Evolutionary conservation across 2,113 vertebrate species (phyloP), one percentile per base, ranked within the genome.

Genomic region (Hemichromis elongatus): DNA sequence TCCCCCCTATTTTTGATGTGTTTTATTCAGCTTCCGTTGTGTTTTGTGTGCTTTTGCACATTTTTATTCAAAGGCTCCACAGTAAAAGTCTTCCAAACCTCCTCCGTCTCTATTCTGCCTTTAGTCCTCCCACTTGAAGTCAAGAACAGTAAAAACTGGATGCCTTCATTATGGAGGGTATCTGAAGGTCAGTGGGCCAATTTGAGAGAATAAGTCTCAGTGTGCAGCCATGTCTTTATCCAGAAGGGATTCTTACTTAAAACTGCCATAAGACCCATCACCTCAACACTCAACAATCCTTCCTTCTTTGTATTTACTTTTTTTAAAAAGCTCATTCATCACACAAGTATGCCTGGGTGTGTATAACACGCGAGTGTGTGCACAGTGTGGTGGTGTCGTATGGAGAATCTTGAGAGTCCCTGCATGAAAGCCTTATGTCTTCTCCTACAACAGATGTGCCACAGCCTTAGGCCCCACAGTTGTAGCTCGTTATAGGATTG

Each of bases 361-460:
- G 52, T 61, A 28, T 33, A 45, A 45, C 21, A 7, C 28, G 66
- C 11, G 63, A 6, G 79, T 35, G 82, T 28, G 80, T 21, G 75
- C 63, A 63, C 37, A 19, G 68, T 59, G 55, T 79, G 55, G 21
- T 45, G 52, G 21, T 81, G 55, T 33, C 90, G 37, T 70, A 70
- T 37, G 84, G 61, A 73, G 81, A 83, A 81, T 83, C 78, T 93
- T 88, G 85, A 89, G 87, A 88, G 88, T 85, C 84, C 84, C 86
- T 87, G 85, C 89, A 84, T 94, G 90, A 92, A 92, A 86, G 88
- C 83, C 87, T 91, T 84, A 86, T 85, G 82, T 88, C 91, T 94
- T 63, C 77, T 66, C 82, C 82, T 84, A 90, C 89, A 92, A 80
- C 92, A 95, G 92, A 94, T 94, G 93, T 90, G 90, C 89, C 84